Evolutionary conservation across 2,888 invertebrate species (phyloP).

Genomic region (Onthophagus sagittarius): DNA sequence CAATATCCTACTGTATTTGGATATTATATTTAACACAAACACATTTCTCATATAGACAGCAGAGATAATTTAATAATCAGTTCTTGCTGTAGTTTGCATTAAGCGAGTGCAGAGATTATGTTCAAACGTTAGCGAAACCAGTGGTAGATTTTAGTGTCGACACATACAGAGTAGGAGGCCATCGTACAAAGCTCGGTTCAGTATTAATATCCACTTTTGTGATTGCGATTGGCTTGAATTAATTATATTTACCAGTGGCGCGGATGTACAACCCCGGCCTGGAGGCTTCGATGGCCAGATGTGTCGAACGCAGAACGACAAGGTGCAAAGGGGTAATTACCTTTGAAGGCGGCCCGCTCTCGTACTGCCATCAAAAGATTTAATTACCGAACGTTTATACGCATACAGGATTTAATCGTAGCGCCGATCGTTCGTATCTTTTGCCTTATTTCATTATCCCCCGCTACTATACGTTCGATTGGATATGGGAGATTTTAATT

Average conservation of each 20-base stretch:
- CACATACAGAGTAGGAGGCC: neutral
- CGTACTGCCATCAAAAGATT: neutral
- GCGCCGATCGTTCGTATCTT: neutral
- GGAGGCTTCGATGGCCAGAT: neutral
- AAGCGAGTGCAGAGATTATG: too few species aligned
- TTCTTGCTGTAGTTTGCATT: too few species aligned
- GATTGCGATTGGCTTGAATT: neutral
- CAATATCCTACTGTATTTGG: too few species aligned
- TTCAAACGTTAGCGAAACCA: too few species aligned
- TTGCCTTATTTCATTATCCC: neutral
- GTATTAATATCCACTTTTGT: neutral
- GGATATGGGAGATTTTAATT: neutral
- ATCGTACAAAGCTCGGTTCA: neutral
- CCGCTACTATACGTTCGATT: neutral
- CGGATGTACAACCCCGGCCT: neutral
- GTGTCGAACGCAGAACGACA: neutral
- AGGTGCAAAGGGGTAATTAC: neutral
- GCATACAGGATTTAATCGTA: neutral
- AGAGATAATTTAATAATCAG: too few species aligned
- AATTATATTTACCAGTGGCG: neutral
- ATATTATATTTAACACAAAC: too few species aligned
- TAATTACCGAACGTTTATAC: neutral
- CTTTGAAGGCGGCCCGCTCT: neutral
- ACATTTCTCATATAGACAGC: too few species aligned
- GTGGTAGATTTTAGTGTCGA: neutral